Conservation (phyloP, 2,888 invertebrate species). For the Malthinus flaveolus region DNA sequence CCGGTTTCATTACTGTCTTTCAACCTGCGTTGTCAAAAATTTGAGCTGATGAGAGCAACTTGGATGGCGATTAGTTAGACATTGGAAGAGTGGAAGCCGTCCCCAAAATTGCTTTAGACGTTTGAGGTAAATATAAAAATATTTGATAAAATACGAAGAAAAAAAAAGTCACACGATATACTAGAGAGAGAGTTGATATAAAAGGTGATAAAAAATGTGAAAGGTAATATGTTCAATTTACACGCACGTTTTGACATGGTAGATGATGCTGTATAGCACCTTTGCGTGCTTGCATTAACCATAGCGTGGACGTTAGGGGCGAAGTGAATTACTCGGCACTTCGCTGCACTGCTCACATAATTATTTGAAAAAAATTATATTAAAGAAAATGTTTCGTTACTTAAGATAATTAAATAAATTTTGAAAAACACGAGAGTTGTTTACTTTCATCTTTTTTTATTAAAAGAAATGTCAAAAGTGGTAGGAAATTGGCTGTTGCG, state of each 20-base stretch:
- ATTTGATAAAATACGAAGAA: slow-evolving; percentile 24
- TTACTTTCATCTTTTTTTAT: neutral
- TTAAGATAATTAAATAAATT: too few relatives aligned
- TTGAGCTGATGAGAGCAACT: too few relatives aligned
- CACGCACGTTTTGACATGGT: slow-evolving; percentile 21
- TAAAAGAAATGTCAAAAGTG: slow-evolving; percentile 1
- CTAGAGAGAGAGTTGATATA: slow-evolving; percentile 27
- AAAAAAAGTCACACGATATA: slow-evolving; percentile 21
- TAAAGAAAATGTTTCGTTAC: neutral
- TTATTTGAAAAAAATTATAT: slow-evolving; percentile 2
- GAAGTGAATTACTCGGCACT: slow-evolving; percentile 15
- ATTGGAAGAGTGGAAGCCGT: too few relatives aligned
- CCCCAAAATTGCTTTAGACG: neutral
- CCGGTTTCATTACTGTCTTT: too few relatives aligned
- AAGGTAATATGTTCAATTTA: slow-evolving; percentile 33
- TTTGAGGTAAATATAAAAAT: neutral
- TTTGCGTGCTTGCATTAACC: slow-evolving; percentile 21
- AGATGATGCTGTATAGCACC: slow-evolving; percentile 20
- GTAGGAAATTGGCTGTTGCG: slow-evolving; percentile 9
- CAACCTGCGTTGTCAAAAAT: too few relatives aligned
- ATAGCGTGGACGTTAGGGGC: slow-evolving; percentile 14
- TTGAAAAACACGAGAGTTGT: too few relatives aligned
- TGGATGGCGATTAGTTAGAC: too few relatives aligned
- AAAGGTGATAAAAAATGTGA: slow-evolving; percentile 32
- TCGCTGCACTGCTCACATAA: slow-evolving; percentile 8